phyloP scores from a whole-genome alignment of 2,113 vertebrate species.

The Xerus inauris region DNA sequence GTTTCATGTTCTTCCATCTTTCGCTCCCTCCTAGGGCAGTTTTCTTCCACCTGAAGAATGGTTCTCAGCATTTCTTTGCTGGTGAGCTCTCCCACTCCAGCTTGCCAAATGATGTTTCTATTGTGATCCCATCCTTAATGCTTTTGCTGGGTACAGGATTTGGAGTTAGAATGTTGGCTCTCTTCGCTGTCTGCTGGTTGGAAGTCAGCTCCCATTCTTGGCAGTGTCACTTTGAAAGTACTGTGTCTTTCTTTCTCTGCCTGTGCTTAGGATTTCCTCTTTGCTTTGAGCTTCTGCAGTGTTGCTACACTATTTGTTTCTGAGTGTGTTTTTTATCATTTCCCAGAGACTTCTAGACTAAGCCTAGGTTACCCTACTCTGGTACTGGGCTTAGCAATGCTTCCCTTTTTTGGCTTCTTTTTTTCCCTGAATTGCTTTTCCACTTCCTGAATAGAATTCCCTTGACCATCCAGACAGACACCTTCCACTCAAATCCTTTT shows the following conservation, averaged over 20 bases:
- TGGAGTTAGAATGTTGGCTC: not conserved
- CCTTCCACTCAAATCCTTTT: not conserved
- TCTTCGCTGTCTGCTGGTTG: not conserved
- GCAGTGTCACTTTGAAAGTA: not conserved
- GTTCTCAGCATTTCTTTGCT: not conserved
- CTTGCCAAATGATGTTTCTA: not conserved
- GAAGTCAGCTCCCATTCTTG: not conserved
- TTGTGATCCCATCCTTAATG: not conserved
- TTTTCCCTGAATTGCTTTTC: not conserved
- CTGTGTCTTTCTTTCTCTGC: not conserved
- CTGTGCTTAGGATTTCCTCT: not conserved
- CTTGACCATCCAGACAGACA: not conserved
- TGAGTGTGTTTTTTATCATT: slow-evolving; percentile 1
- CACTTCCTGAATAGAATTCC: not conserved
- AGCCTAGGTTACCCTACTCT: not conserved
- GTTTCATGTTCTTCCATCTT: not conserved
- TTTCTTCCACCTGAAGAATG: not conserved
- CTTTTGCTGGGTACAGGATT: not conserved
- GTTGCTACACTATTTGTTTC: not conserved
- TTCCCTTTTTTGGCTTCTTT: not conserved
- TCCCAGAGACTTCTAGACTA: not conserved
- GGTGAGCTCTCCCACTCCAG: not conserved
- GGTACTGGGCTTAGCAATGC: not conserved
- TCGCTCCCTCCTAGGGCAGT: not conserved
- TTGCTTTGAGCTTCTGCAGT: not conserved